A percentile compares a stretch with the other conserved stretches of the same genome.
Conservation (phyloP, 2,113 vertebrate species). For the Electrona antarctica region DNA sequence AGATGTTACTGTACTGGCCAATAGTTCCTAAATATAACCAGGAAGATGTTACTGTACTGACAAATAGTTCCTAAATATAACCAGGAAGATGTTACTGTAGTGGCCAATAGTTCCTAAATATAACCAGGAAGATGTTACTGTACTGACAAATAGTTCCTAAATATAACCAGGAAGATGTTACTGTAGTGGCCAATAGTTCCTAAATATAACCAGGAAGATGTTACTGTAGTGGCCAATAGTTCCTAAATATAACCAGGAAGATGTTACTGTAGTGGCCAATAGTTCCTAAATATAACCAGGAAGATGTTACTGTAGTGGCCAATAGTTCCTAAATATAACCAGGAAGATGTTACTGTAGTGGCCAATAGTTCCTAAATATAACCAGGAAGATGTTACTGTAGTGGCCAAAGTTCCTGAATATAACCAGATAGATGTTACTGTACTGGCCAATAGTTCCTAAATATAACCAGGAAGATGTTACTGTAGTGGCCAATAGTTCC, state of each 20-base stretch:
- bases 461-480: slow-evolving; percentile 66
- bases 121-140: slow-evolving; percentile 73
- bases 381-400: slow-evolving; percentile 73
- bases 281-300: slow-evolving; percentile 79
- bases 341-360: slow-evolving; percentile 78
- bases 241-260: slow-evolving; percentile 70
- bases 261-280: slow-evolving; percentile 80
- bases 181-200: slow-evolving; percentile 83
- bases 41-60: slow-evolving; percentile 78
- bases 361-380: slow-evolving; percentile 81
- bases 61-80: slow-evolving; percentile 81
- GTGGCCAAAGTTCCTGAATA: slow-evolving; percentile 84
- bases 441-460: slow-evolving; percentile 84
- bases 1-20: slow-evolving; percentile 78
- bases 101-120: slow-evolving; percentile 83
- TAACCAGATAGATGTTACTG: slow-evolving; percentile 75
- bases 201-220: slow-evolving; percentile 66
- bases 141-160: slow-evolving; percentile 84
- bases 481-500: slow-evolving; percentile 83
- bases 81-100: slow-evolving; percentile 74
- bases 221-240: slow-evolving; percentile 82
- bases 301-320: slow-evolving; percentile 78
- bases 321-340: slow-evolving; percentile 80
- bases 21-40: slow-evolving; percentile 80
- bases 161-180: slow-evolving; percentile 66